phyloP scores from a whole-genome alignment of 2,888 invertebrate species.

The Xanthia togata region DNA sequence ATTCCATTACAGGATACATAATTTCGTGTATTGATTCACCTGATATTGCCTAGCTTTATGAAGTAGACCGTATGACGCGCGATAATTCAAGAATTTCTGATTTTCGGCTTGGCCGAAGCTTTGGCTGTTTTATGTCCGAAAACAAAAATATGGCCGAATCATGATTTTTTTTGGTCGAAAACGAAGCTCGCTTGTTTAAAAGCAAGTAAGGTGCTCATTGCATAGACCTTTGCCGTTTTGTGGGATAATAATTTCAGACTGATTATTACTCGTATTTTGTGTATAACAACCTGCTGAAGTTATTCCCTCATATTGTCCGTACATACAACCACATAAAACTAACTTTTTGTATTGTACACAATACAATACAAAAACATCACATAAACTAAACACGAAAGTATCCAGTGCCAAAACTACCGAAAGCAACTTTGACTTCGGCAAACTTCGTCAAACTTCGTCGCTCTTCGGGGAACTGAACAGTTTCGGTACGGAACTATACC shows the following conservation, averaged over 20 bases:
- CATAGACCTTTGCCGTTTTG: background rate
- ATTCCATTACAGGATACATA: too few relatives aligned
- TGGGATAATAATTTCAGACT: background rate
- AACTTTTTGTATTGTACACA: too few relatives aligned
- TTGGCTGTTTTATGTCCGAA: too few relatives aligned
- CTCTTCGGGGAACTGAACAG: conserved; percentile 59
- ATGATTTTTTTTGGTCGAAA: too few relatives aligned
- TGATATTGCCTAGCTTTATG: too few relatives aligned
- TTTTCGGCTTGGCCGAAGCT: too few relatives aligned
- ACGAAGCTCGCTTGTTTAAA: too few relatives aligned
- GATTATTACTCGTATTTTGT: background rate
- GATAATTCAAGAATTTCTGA: too few relatives aligned
- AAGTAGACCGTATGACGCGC: too few relatives aligned
- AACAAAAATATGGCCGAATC: too few relatives aligned
- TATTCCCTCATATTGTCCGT: background rate
- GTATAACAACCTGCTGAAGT: background rate
- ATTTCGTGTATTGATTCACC: too few relatives aligned
- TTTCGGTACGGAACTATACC: conserved; percentile 60
- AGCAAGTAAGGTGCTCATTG: background rate
- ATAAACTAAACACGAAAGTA: conserved; percentile 50
- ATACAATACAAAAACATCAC: conserved; percentile 44
- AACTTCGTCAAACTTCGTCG: conserved; percentile 58
- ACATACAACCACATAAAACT: conserved; percentile 15
- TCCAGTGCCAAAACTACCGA: conserved; percentile 62
- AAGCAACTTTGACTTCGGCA: conserved; percentile 57